phyloP scores from a whole-genome alignment of 2,113 vertebrate genomes.

The Mola mola region DNA sequence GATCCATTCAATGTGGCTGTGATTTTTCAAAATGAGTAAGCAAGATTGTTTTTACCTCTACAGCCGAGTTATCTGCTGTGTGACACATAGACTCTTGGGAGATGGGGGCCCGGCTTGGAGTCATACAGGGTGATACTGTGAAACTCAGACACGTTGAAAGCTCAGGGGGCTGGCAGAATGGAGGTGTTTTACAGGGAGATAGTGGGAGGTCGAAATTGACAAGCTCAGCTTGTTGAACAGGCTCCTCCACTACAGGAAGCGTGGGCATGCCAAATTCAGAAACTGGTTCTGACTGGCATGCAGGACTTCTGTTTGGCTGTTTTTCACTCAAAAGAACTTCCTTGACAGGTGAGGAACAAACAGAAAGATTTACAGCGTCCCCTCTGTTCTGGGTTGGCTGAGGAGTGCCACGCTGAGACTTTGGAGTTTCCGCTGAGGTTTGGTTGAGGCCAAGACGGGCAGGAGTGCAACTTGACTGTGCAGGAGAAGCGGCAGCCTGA shows the following conservation, averaged over 20 bases:
- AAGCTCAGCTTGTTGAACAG: background rate
- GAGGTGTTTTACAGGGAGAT: conserved; percentile 8
- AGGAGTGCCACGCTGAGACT: conserved; percentile 38
- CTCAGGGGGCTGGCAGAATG: conserved; percentile 10
- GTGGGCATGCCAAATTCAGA: background rate
- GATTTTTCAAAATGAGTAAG: background rate
- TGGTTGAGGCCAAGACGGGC: conserved; percentile 4
- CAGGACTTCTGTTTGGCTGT: background rate
- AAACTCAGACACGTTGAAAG: conserved; percentile 54
- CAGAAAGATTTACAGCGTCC: conserved; percentile 2
- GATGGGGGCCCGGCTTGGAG: conserved; percentile 4
- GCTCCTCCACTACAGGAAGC: conserved; percentile 20
- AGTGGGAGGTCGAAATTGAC: background rate
- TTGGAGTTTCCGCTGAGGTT: conserved; percentile 25
- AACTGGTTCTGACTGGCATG: conserved; percentile 1
- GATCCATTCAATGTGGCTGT: background rate
- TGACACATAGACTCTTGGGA: conserved; percentile 36
- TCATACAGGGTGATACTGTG: conserved; percentile 37
- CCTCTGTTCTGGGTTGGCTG: background rate
- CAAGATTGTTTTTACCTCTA: conserved; percentile 60
- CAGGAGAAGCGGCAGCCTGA: background rate
- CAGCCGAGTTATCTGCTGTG: conserved; percentile 45
- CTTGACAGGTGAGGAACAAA: conserved; percentile 39
- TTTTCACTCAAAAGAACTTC: conserved; percentile 7
- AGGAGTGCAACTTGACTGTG: conserved; percentile 16